Evolutionary conservation across 2,113 vertebrate species (phyloP).

Genomic region (Taxidea taxus): DNA sequence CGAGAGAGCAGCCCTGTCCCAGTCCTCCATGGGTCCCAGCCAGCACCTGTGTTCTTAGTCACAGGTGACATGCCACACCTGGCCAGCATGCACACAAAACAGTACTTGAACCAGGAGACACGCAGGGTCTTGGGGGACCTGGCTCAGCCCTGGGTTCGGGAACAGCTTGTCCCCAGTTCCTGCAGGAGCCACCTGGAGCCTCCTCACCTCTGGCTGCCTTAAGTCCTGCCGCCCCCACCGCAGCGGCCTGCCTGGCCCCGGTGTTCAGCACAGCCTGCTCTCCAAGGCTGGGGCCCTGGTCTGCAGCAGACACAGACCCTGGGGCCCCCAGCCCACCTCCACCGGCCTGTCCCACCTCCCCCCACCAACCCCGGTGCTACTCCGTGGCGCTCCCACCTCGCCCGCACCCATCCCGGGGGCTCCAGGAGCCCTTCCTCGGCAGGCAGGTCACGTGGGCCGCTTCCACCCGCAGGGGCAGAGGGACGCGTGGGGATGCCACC

Average conservation of each 20-base stretch:
- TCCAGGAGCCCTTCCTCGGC: neutral
- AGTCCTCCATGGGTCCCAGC: neutral
- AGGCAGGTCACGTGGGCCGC: slow-evolving; percentile 51
- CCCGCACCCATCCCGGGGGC: fast-evolving
- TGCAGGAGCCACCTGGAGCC: neutral
- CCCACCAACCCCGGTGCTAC: slow-evolving; percentile 29
- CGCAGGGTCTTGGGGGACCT: neutral
- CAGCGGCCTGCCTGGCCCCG: neutral
- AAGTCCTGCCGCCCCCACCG: neutral
- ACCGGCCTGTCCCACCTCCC: neutral
- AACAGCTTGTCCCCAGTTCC: neutral
- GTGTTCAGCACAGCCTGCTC: neutral
- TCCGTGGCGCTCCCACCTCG: neutral
- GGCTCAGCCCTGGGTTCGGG: neutral
- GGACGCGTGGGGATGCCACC: neutral
- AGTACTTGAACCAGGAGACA: slow-evolving; percentile 7
- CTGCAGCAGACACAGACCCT: fast-evolving
- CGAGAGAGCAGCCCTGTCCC: neutral
- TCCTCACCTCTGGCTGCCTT: neutral
- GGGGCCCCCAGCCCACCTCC: neutral
- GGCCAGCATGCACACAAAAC: neutral
- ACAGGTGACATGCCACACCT: neutral
- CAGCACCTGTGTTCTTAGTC: neutral
- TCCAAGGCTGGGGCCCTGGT: neutral
- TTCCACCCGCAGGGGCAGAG: neutral